Base-by-base conservation (phyloP, 1,140 invertebrate species). In the Drosophila hydei region DNA sequence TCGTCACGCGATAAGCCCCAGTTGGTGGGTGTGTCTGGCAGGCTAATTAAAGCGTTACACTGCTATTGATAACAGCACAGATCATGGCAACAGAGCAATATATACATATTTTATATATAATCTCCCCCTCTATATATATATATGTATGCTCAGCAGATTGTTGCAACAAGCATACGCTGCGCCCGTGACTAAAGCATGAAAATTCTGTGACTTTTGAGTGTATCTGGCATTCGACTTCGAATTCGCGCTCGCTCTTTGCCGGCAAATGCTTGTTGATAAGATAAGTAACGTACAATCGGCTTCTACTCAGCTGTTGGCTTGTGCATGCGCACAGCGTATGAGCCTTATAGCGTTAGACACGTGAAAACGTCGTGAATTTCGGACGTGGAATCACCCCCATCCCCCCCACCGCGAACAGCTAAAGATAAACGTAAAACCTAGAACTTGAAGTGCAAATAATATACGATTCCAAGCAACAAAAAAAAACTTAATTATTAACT, bases 301-400 rank as follows among this genome's bases (percentile, higher is more conserved):
- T 60, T 27, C 11, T 9, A 51, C 59, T 58, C 52, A 47, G 47
- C 47, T 36, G 50, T 25, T 42, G 38, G 40, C 21, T 11, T 87
- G 77, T 65, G 55, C 81, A 85, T 87, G 81, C 81, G 70, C 36
- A 30, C 8, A 45, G 16, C 21, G 81, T 50, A 52, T 80, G 80
- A 71, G 48, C 51, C 61, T 70, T 67, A 52, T 60, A 18, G 59
- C 27, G 21, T 27, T 30, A 18, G 45, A 48, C 63, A 84, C 81
- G 81, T 87, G 81, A 73, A 79, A 58, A 40, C 27, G 40, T 52
- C 80, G 81, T 85, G 81, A 58, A 77, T 51, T 27, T 18, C 14
- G 8, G n/a, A 9, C 62, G 64, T 74, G 45, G 30, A 30, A 27
- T 47, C 68, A 75, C 48, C 62, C 56, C 27, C 33, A 27, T 16